Evolutionary conservation across 2,797 vertebrate species (phyloP), one percentile per base, ranked within the genome.

Genomic region (Craterocephalus amniculus): DNA sequence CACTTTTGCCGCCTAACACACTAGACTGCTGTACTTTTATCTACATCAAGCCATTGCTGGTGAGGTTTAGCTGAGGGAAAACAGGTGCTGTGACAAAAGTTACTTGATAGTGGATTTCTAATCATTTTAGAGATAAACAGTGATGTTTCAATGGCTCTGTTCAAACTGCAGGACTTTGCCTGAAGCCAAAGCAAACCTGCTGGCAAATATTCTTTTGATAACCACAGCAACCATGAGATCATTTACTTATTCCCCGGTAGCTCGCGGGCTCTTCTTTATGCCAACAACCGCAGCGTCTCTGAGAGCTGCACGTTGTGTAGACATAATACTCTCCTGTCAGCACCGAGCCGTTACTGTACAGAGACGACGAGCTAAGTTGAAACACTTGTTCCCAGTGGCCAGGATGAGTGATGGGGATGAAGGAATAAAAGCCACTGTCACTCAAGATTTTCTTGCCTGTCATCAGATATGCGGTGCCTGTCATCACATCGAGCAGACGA

Each of bases 401-500:
- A 64, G 81, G 63, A 6, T 82, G 85, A 91, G 79, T 91, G 90
- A 89, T 75, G 63, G 66, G 72, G 79, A 85, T 85, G 86, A 80
- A 88, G 69, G 73, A 84, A 87, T 87, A 84, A 92, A 90, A 88
- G 85, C 78, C 54, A 52, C 72, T 87, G 88, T 86, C 90, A 89
- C 84, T 90, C 83, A 89, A 88, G 78, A 90, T 89, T 80, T 87
- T 69, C 88, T 86, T 81, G 81, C 88, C 88, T 92, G 88, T 91
- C 90, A 81, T 93, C 88, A 83, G 74, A 88, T 88, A 90, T 74
- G 81, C 67, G 83, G 82, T 61, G 76, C 70, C 78, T 88, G 88
- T 88, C 89, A 87, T 81, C 78, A 64, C 62, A 60, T 60, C n/a
- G 49, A 61, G 81, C 71, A 54, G 78, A 61, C 31, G 67, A 82